phyloP scores from a whole-genome alignment of 1,140 invertebrate species.

The Drosophila neocordata region DNA sequence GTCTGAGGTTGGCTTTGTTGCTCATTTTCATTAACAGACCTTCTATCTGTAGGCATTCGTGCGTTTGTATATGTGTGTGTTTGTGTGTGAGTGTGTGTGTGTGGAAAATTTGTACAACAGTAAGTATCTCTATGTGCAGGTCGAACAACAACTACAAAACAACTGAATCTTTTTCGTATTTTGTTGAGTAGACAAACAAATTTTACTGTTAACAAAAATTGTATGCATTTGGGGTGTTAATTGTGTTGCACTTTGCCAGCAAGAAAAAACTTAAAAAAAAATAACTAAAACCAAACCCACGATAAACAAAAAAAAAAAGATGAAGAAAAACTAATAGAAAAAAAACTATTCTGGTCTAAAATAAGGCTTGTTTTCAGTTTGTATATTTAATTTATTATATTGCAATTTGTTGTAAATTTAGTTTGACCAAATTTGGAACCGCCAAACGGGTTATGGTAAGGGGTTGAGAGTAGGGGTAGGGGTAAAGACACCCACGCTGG shows the following conservation, averaged over 20 bases:
- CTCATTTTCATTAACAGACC: conserved; percentile 80
- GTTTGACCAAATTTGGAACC: conserved; percentile 72
- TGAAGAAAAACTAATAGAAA: conserved; percentile 21
- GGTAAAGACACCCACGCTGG: conserved; percentile 50
- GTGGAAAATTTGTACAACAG: conserved; percentile 68
- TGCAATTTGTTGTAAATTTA: conserved; percentile 76
- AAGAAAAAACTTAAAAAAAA: not conserved
- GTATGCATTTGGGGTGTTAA: conserved; percentile 78
- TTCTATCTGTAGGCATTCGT: conserved; percentile 19
- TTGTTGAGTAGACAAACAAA: conserved; percentile 56
- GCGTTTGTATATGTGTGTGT: not conserved
- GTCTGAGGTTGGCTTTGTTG: conserved; percentile 71
- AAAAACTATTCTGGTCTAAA: conserved; percentile 41
- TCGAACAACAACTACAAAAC: conserved; percentile 46
- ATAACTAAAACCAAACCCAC: conserved; percentile 16
- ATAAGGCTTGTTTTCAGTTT: conserved; percentile 44
- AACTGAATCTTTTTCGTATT: conserved; percentile 10
- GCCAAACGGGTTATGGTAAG: conserved; percentile 39
- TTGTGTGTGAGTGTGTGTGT: conserved; percentile 23
- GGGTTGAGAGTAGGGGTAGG: not conserved
- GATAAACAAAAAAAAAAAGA: conserved; percentile 29
- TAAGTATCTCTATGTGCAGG: conserved; percentile 51
- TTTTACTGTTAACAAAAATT: conserved; percentile 72
- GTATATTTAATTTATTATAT: conserved; percentile 61
- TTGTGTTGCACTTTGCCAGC: conserved; percentile 76